These are phyloP conservation scores for Pseudococcus longispinus DNA, from an alignment of 2,888 invertebrate genomes.

Conservation along the genomic window DNA sequence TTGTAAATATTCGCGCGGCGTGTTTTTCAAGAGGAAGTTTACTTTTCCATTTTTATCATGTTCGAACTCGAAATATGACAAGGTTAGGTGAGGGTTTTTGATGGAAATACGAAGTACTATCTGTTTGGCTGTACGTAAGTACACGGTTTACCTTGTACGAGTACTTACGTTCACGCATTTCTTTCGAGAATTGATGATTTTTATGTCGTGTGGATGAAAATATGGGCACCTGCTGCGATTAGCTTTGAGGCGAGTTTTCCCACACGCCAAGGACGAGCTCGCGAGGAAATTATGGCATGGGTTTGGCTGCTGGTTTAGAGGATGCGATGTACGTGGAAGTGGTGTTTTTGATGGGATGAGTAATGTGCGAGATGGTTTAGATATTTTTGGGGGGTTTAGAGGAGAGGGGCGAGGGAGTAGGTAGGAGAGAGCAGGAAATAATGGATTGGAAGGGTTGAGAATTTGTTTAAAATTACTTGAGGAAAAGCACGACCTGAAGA, in stretches of 20 bases:
- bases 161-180: background rate
- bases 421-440: no score
- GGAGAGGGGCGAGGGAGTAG: no score
- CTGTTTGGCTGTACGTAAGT: background rate
- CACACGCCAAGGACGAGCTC: background rate
- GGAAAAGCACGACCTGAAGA: no score
- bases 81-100: background rate
- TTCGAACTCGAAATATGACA: background rate
- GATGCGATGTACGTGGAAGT: no score
- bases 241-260: background rate
- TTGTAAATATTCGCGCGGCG: background rate
- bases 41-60: background rate
- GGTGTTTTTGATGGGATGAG: no score
- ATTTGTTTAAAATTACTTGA: no score
- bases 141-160: background rate
- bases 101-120: background rate
- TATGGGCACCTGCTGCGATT: background rate
- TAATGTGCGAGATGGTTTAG: no score
- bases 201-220: background rate
- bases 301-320: no score
- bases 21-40: constrained; percentile 10
- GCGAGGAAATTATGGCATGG: no score
- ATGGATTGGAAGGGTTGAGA: no score
- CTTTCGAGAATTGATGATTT: background rate
- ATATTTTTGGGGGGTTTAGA: no score